Evolutionary conservation across 2,888 invertebrate genomes (phyloP).

Genomic region (Macaria notata): DNA sequence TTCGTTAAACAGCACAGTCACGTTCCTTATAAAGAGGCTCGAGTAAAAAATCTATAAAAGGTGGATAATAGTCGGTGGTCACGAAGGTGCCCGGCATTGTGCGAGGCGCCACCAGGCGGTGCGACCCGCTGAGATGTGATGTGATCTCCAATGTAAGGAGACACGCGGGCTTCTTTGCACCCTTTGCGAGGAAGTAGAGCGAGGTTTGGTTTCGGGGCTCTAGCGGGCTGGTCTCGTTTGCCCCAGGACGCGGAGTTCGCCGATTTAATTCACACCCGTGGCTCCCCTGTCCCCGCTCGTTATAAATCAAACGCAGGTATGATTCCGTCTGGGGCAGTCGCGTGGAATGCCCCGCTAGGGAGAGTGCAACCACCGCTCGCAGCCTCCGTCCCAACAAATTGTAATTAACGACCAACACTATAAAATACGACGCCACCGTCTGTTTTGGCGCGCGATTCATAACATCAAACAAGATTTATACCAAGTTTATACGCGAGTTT

Average conservation of each 20-base stretch:
- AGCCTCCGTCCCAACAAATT: conserved; percentile 42
- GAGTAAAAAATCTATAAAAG: conserved; percentile 67
- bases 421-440: conserved; percentile 21
- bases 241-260: conserved; percentile 59
- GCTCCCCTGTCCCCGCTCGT: conserved; percentile 69
- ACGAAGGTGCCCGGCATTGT: conserved; percentile 66
- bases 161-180: conserved; percentile 26
- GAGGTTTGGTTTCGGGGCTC: conserved; percentile 43
- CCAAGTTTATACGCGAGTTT: conserved; percentile 18
- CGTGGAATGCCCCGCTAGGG: conserved; percentile 60
- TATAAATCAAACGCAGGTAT: conserved; percentile 81
- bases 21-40: conserved; percentile 60
- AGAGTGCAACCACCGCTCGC: conserved; percentile 33
- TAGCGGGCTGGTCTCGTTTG: conserved; percentile 46
- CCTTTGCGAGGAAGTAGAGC: conserved; percentile 29
- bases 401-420: conserved; percentile 41
- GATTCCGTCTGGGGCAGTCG: conserved; percentile 68
- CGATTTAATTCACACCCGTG: conserved; percentile 74
- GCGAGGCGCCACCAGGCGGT: conserved; percentile 69
- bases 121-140: conserved; percentile 69
- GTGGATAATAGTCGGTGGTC: conserved; percentile 73
- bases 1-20: conserved; percentile 65
- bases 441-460: conserved; percentile 21
- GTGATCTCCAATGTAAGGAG: conserved; percentile 54
- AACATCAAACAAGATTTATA: conserved; percentile 20